Conservation (phyloP, 2,113 vertebrate species). For the Phalacrocorax carbo region DNA sequence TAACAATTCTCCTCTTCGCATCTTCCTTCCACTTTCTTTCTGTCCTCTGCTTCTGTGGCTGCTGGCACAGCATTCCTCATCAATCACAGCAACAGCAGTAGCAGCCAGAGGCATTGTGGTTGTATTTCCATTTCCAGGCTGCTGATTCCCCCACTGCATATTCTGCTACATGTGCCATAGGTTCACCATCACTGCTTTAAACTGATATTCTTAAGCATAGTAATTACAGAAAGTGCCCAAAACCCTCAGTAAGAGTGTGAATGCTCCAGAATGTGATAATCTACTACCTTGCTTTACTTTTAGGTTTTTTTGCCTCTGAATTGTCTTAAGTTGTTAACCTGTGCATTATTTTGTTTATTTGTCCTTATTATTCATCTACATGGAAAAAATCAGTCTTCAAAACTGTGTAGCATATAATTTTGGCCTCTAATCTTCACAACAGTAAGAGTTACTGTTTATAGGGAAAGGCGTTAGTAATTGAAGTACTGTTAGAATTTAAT, state of each 20-base stretch:
- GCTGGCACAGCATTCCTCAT: background rate
- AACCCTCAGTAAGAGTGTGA: background rate
- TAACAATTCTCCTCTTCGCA: background rate
- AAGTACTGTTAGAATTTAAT: background rate
- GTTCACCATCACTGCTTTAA: background rate
- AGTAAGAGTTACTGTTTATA: background rate
- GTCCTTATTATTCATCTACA: background rate
- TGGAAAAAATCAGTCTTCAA: background rate
- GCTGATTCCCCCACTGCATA: background rate
- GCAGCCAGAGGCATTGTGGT: background rate
- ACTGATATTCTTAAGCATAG: background rate
- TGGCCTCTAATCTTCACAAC: background rate
- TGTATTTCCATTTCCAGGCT: background rate
- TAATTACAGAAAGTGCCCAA: background rate
- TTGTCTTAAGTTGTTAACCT: background rate
- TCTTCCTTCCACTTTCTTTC: background rate
- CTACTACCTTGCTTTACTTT: background rate
- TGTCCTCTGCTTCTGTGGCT: background rate
- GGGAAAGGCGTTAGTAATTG: background rate
- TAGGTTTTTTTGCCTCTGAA: background rate
- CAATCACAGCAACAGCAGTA: background rate
- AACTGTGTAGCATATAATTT: background rate
- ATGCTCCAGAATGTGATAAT: background rate
- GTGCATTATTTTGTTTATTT: background rate
- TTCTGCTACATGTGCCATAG: background rate